phyloP scores from a whole-genome alignment of 2,113 vertebrate species.

The Lagenorhynchus albirostris region DNA sequence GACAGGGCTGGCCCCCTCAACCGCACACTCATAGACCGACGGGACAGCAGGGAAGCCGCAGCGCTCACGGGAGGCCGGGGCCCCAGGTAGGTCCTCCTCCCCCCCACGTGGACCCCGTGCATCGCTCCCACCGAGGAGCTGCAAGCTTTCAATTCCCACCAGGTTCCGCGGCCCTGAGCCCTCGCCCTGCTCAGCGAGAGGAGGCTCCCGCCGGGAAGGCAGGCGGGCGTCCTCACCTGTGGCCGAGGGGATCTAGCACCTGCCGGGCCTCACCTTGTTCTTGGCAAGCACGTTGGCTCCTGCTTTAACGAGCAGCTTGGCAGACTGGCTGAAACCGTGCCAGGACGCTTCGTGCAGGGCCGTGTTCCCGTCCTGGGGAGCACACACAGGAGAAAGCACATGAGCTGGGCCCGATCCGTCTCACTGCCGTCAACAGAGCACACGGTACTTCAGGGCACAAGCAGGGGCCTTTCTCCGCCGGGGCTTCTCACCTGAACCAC shows the following conservation, averaged over 20 bases:
- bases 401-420: neutral
- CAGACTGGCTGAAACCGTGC: constrained; percentile 97
- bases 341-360: constrained; percentile 95
- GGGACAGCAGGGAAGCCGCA: rapidly evolving
- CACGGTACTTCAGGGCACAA: neutral
- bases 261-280: constrained; percentile 91
- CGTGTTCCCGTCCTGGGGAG: constrained; percentile 92
- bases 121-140: neutral
- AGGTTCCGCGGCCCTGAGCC: neutral
- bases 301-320: constrained; percentile 95
- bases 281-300: constrained; percentile 95
- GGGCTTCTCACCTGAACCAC: neutral
- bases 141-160: neutral
- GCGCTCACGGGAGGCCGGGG: neutral
- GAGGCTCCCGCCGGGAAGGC: neutral
- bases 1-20: neutral
- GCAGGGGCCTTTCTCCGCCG: neutral
- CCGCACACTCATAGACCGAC: rapidly evolving
- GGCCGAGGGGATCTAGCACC: constrained; percentile 38
- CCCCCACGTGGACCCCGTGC: rapidly evolving
- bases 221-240: neutral
- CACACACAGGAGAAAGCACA: neutral
- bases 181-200: rapidly evolving
- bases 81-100: neutral
- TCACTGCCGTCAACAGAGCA: neutral